These are phyloP conservation scores for Heliconius charithonia DNA, from an alignment of 2,888 invertebrate genomes.

Conservation along the genomic window DNA sequence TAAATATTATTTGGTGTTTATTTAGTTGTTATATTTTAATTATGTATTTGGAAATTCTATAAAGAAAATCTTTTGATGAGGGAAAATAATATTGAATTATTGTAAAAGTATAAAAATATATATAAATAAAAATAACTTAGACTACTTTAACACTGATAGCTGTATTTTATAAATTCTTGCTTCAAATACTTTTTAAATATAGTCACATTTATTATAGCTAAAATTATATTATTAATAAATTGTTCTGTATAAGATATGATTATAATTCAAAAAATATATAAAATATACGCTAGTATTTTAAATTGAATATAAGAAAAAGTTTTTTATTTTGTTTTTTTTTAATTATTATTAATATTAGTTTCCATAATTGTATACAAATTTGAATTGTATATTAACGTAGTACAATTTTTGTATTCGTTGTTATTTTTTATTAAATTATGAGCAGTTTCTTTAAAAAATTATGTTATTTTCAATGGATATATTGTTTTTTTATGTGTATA, in stretches of 20 bases:
- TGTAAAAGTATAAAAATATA: neutral
- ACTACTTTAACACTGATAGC: neutral
- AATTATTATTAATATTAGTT: neutral
- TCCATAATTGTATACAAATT: too few relatives aligned
- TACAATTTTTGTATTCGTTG: neutral
- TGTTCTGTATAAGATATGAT: neutral
- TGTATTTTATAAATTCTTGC: neutral
- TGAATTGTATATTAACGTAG: neutral
- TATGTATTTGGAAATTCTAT: neutral
- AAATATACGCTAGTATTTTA: slow-evolving; percentile 4
- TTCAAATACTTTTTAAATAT: slow-evolving; percentile 11
- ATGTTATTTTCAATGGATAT: neutral
- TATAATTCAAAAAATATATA: neutral
- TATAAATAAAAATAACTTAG: neutral
- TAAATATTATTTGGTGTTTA: neutral
- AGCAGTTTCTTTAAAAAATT: neutral
- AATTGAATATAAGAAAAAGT: neutral
- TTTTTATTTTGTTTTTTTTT: neutral
- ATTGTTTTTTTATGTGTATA: neutral
- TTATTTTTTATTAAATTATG: neutral
- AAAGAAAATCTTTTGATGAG: neutral
- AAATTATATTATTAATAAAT: neutral
- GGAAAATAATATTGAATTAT: neutral
- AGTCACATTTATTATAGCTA: neutral
- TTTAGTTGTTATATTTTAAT: neutral